Conservation (phyloP, 2,113 vertebrate genomes). For the Glaucomys volans region DNA sequence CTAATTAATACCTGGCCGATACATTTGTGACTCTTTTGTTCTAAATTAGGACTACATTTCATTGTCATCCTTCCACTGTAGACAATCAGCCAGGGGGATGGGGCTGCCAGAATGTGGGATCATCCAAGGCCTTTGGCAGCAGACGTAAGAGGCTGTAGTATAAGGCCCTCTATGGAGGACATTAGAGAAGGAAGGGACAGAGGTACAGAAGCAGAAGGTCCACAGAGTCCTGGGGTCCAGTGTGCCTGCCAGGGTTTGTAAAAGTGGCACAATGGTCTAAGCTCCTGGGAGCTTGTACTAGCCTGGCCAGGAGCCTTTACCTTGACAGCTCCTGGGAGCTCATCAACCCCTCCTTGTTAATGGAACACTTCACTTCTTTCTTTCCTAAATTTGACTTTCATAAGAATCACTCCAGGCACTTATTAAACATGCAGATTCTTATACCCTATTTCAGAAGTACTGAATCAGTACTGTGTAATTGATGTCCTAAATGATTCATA, state of each 20-base stretch:
- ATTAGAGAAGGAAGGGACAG: neutral
- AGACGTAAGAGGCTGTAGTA: neutral
- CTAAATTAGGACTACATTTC: slow-evolving; percentile 60
- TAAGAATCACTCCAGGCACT: neutral
- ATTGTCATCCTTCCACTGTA: neutral
- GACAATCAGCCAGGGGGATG: slow-evolving; percentile 10
- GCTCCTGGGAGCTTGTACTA: neutral
- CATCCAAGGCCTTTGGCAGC: neutral
- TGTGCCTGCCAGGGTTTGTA: neutral
- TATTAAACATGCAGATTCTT: slow-evolving; percentile 17
- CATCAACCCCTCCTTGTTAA: neutral
- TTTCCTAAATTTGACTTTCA: neutral
- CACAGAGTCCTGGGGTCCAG: neutral
- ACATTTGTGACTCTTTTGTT: slow-evolving; percentile 54
- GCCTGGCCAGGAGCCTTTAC: neutral
- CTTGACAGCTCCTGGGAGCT: neutral
- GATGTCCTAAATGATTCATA: neutral
- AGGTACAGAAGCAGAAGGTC: neutral
- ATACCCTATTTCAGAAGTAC: neutral
- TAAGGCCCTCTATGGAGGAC: neutral
- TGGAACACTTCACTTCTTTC: neutral
- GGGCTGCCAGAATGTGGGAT: slow-evolving; percentile 28
- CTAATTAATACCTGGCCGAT: slow-evolving; percentile 53
- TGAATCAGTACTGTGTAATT: neutral
- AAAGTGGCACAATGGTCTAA: neutral